Conservation (phyloP, 2,797 vertebrate genomes). For the Nasua narica region DNA sequence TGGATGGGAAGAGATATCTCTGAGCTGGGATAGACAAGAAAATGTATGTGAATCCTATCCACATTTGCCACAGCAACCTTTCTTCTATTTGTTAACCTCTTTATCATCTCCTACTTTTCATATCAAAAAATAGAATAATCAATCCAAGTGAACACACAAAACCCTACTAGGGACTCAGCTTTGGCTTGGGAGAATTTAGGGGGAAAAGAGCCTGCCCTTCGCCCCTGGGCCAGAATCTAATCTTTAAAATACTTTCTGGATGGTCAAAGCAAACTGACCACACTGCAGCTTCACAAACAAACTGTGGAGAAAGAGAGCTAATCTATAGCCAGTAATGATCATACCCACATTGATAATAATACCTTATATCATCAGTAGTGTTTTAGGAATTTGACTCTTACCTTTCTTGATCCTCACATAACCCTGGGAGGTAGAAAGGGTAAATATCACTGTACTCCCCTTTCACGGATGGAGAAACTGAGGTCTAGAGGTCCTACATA, state of each 20-base stretch:
- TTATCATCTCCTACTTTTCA: neutral
- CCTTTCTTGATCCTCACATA: neutral
- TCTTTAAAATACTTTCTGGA: neutral
- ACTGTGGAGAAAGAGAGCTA: neutral
- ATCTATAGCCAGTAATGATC: neutral
- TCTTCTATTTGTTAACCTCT: neutral
- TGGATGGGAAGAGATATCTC: neutral
- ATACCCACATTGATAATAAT: neutral
- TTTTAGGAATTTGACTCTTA: neutral
- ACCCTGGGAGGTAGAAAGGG: neutral
- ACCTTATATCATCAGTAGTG: neutral
- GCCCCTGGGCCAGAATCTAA: neutral
- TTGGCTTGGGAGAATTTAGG: neutral
- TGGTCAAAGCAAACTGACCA: neutral
- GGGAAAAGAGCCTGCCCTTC: neutral
- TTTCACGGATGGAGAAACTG: neutral
- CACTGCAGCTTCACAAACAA: neutral
- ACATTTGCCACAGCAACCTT: neutral
- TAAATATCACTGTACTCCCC: neutral
- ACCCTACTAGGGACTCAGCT: neutral
- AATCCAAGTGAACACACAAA: neutral
- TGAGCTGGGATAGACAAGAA: neutral
- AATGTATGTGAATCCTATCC: neutral
- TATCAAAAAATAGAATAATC: neutral
- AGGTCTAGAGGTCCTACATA: neutral